Evolutionary conservation across 2,888 invertebrate species (phyloP).

Genomic region (Hybos culiciformis): DNA sequence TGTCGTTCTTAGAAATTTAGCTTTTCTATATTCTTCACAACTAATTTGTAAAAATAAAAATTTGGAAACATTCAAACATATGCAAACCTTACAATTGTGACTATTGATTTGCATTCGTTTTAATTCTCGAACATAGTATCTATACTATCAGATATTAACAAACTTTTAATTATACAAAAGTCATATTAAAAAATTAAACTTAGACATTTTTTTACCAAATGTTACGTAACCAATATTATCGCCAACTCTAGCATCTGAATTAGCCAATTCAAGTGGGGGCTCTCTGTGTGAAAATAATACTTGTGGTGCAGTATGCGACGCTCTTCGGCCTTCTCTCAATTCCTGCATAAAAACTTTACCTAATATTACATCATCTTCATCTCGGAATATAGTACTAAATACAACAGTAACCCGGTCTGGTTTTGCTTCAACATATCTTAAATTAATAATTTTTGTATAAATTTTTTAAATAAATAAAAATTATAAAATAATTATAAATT

Average conservation of each 20-base stretch:
- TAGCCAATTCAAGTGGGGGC: constrained; percentile 88
- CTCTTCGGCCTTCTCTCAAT: constrained; percentile 92
- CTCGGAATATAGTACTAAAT: constrained; percentile 96
- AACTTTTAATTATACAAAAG: no score
- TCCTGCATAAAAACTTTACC: constrained; percentile 99
- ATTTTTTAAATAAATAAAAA: constrained; percentile 1
- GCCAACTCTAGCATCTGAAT: constrained; percentile 84
- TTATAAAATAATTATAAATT: neutral
- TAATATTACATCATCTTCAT: constrained; percentile 95
- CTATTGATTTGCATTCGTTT: no score
- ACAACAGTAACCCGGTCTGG: constrained; percentile 97
- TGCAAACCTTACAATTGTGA: no score
- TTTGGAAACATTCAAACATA: no score
- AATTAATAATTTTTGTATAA: constrained; percentile 15
- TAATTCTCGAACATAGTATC: no score
- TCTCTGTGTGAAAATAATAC: constrained; percentile 89
- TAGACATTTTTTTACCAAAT: constrained; percentile 82
- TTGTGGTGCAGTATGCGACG: constrained; percentile 86
- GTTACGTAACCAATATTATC: constrained; percentile 99
- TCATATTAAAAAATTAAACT: no score
- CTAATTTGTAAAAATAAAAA: no score
- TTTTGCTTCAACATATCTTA: constrained; percentile 94
- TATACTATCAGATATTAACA: no score
- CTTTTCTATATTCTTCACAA: no score
- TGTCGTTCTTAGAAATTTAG: no score